A percentile compares a stretch with the other conserved stretches of the same genome.
Evolutionary conservation across 2,797 vertebrate species (phyloP).

Genomic region (Fistularia tabacaria): DNA sequence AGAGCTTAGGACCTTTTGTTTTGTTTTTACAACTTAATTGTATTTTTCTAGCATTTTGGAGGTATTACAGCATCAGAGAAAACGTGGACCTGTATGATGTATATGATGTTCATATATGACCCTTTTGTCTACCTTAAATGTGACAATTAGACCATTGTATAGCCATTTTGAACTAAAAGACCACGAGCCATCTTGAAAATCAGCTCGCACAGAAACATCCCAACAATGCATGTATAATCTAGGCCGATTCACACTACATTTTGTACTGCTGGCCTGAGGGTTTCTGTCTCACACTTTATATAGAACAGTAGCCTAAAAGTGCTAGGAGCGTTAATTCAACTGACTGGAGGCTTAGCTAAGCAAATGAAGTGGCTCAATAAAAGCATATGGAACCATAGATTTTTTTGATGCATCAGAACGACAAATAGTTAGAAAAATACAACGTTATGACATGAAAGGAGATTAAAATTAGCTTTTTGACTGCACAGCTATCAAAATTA

Average conservation of each 20-base stretch:
- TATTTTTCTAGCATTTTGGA: neutral
- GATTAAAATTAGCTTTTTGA: too few species aligned
- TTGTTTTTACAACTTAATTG: too few species aligned
- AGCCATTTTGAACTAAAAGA: slow-evolving; percentile 1
- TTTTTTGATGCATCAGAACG: slow-evolving; percentile 37
- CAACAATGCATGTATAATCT: slow-evolving; percentile 19
- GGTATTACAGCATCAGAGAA: slow-evolving; percentile 7
- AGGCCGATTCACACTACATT: slow-evolving; percentile 40
- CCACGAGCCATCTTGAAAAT: slow-evolving; percentile 15
- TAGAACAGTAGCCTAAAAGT: slow-evolving; percentile 40
- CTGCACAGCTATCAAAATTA: too few species aligned
- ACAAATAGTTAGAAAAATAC: slow-evolving; percentile 11
- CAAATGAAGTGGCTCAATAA: slow-evolving; percentile 62
- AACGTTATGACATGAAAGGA: too few species aligned
- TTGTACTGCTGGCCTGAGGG: slow-evolving; percentile 37
- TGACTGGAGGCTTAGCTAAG: slow-evolving; percentile 62
- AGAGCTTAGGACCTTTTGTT: too few species aligned
- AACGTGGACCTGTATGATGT: neutral
- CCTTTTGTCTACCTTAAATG: too few species aligned
- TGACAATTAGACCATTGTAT: neutral
- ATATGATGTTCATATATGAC: neutral
- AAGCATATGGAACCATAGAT: slow-evolving; percentile 58
- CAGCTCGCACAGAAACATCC: slow-evolving; percentile 19
- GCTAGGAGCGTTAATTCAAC: slow-evolving; percentile 62
- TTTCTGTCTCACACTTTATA: slow-evolving; percentile 36